A percentile compares a stretch with the other conserved stretches of the same genome.
phyloP scores from a whole-genome alignment of 1,140 invertebrate species.

The Caerostris extrusa region DNA sequence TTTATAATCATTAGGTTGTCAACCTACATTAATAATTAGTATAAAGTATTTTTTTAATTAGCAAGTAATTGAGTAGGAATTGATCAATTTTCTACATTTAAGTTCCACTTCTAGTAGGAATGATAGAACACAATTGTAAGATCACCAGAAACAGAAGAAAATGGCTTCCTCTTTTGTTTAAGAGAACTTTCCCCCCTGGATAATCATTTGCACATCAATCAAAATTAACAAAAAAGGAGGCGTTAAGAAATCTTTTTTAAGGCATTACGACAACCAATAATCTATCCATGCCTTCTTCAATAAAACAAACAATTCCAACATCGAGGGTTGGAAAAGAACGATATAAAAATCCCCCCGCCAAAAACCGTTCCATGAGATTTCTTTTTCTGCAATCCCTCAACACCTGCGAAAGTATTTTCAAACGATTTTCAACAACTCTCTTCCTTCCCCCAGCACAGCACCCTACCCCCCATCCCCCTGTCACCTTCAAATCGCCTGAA shows the following conservation, averaged over 20 bases:
- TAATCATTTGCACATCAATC: constrained; percentile 22
- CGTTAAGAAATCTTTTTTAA: not conserved
- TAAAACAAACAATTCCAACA: constrained; percentile 11
- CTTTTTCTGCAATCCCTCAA: not conserved
- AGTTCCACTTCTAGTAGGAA: too few relatives aligned
- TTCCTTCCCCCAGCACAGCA: constrained; percentile 12
- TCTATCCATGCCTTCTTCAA: constrained; percentile 21
- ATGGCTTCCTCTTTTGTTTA: not conserved
- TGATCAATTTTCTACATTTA: too few relatives aligned
- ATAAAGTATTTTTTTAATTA: too few relatives aligned
- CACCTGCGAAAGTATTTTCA: constrained; percentile 54
- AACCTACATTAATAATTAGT: too few relatives aligned
- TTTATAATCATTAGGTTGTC: too few relatives aligned
- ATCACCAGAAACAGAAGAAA: not conserved
- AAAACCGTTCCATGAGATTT: not conserved
- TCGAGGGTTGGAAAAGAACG: not conserved
- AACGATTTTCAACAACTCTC: constrained; percentile 33
- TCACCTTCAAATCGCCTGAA: constrained; percentile 54
- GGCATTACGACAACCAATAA: not conserved
- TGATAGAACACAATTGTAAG: not conserved
- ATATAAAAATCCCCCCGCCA: not conserved
- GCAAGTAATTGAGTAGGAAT: too few relatives aligned
- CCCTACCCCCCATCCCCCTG: constrained; percentile 33
- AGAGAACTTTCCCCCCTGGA: not conserved
- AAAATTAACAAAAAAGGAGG: constrained; percentile 27